Base-by-base conservation (phyloP, 53 echinoderm and acorn worm species). In the Holothuria scabra region DNA sequence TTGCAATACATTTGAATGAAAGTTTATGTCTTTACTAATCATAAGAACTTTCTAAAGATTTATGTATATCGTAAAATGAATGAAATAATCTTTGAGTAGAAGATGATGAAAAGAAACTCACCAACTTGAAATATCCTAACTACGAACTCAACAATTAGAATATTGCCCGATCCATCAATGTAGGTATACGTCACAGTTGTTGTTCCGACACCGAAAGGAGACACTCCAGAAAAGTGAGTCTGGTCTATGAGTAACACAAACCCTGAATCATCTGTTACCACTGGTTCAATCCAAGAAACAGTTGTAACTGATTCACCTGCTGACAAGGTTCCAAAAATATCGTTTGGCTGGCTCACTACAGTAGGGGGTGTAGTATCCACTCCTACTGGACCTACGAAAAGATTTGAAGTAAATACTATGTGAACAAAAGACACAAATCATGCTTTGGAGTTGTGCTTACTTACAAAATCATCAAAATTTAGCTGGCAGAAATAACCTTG, bases 181-280 rank as follows among this genome's bases (percentile, higher is more conserved):
- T 86, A 90, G n/a, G 24, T 60, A 67, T 90, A 90, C 0, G 83
- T 82, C 8, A 90, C 86, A 1, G 34, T 4, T 8, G 76, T 79
- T 6, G 29, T 46, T 78, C 90, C 90, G 23, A 86, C 46, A 56
- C 66, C 11, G 34, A 90, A 90, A n/a, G 21, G 33, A 28, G 78
- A 78, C 28, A 83, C 68, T 9, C 90, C 90, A 46, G 90, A 79
- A 28, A 23, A 22, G 48, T 74, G 44, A 11, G 87, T 58, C 46
- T 83, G 66, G 6, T 52, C 56, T 8, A 90, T 60, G 23, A 85
- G 59, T 28, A 56, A 13, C 30, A 86, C 86, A 7, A 62, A 37
- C 41, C 90, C 90, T 7, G 86, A 86, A 25, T 90, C 78, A 66
- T 90, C 90, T 2, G 90, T 81, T 12, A 76, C 90, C 26, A 33